Base-by-base conservation (phyloP, 2,888 invertebrate species). In the Pristionchus arcanus region DNA sequence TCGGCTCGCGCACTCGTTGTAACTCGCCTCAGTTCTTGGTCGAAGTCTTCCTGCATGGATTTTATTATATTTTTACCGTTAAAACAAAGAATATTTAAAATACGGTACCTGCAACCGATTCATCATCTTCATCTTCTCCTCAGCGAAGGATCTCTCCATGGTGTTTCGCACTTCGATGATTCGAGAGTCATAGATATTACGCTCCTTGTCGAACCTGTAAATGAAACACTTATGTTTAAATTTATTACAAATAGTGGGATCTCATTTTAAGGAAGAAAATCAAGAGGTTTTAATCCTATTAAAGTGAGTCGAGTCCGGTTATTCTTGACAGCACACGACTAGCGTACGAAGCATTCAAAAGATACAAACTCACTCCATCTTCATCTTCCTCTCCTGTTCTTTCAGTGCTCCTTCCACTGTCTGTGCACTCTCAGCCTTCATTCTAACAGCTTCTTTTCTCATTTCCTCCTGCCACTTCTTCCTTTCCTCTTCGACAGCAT, bases 121-220 rank as follows among this genome's bases (percentile, higher is more conserved):
- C 92, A 92, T 92, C 90, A 92, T 83, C 77, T 91, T 91, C 92
- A 92, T 92, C 90, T 92, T 92, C 90, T 92, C 91, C 42, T 92
- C 92, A 9, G 92, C 92, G 53, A 92, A 92, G 21, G 49, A 77
- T 31, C 91, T 59, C 74, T 92, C 92, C 89, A 91, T n/a, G 16
- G 25, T 53, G 85, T 91, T 91, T 53, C 90, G 90, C 89, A 92
- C 92, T 16, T 90, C 83, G 19, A 71, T 74, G 28, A 91, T 3
- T 13, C 86, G 83, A 11, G 28, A 28, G 16, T 91, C 91, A 63
- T 87, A 89, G 55, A 86, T 37, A 4, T 90, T 83, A 19, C 88
- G 77, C 63, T 91, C 90, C 68, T 90, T 71, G 31, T 91, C 91
- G 81, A 91, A 91, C 34, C 91, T 90, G 19, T 9, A 81, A 71